These are phyloP conservation scores for Melanotaenia trifasciata DNA, from an alignment of 2,797 vertebrate species.

Conservation along the genomic window DNA sequence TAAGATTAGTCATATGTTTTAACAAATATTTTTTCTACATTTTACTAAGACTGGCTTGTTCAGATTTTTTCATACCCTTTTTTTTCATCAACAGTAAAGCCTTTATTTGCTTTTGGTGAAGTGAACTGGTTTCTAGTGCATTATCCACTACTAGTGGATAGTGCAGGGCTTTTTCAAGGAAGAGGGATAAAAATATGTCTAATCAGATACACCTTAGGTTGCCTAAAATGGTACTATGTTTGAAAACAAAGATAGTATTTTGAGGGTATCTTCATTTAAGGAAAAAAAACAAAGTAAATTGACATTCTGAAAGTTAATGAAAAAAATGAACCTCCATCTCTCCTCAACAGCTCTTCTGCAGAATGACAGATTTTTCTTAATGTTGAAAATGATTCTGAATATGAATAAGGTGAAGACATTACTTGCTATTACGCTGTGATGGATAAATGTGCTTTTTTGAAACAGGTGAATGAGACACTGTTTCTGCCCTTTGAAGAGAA, in stretches of 20 bases:
- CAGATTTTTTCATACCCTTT: too few species aligned
- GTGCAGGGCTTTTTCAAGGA: too few species aligned
- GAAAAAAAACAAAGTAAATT: conserved; percentile 28
- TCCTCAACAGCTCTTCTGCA: conserved; percentile 30
- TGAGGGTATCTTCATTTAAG: conserved; percentile 41
- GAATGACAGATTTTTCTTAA: conserved; percentile 62
- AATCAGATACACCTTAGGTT: too few species aligned
- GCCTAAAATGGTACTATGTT: too few species aligned
- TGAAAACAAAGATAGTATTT: conserved; percentile 27
- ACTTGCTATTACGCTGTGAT: conserved; percentile 61
- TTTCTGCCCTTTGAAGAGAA: conserved; percentile 67
- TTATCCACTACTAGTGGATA: too few species aligned
- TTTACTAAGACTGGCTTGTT: too few species aligned
- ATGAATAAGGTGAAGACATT: conserved; percentile 65
- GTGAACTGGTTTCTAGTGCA: too few species aligned
- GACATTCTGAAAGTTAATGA: conserved; percentile 41
- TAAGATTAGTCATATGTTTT: too few species aligned
- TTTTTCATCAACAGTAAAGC: too few species aligned
- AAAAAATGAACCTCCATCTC: conserved; percentile 59
- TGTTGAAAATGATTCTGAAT: conserved; percentile 61
- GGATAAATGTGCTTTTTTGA: conserved; percentile 41
- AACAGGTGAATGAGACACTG: conserved; percentile 54
- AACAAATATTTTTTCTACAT: too few species aligned
- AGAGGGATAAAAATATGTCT: too few species aligned
- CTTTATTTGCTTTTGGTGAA: too few species aligned